A percentile compares a stretch with the other conserved stretches of the same genome.
Evolutionary conservation across 2,113 vertebrate genomes (phyloP).

Genomic region (Ondatra zibethicus): DNA sequence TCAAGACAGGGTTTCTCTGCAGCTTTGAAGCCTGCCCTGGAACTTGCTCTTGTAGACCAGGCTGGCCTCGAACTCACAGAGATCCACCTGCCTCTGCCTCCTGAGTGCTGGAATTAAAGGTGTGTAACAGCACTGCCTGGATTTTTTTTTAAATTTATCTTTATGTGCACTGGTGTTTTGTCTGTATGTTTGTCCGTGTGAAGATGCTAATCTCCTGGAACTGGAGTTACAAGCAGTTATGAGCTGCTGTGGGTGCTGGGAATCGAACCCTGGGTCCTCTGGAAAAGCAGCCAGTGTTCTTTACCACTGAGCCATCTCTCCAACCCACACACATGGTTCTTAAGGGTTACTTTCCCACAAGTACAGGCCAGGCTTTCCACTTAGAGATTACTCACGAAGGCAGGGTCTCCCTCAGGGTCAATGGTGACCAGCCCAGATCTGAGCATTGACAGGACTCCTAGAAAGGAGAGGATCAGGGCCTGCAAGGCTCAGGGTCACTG

Average conservation of each 20-base stretch:
- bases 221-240: neutral
- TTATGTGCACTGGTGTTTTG: neutral
- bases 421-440: neutral
- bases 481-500: neutral
- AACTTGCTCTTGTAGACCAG: too few species aligned
- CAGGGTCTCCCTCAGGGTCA: neutral
- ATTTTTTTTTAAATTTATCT: neutral
- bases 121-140: too few species aligned
- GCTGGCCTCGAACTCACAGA: too few species aligned
- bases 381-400: neutral
- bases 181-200: neutral
- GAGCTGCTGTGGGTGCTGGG: neutral
- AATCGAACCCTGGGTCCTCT: neutral
- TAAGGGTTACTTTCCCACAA: neutral
- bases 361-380: neutral
- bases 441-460: neutral
- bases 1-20: too few species aligned
- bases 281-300: neutral
- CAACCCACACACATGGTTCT: rapidly evolving
- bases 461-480: neutral
- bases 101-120: too few species aligned
- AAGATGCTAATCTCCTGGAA: neutral
- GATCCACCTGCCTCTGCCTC: too few species aligned
- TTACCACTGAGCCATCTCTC: neutral
- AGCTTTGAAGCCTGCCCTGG: too few species aligned